A percentile compares a stretch with the other conserved stretches of the same genome.
Conservation (phyloP, 2,888 invertebrate species). For the Xestia xanthographa region DNA sequence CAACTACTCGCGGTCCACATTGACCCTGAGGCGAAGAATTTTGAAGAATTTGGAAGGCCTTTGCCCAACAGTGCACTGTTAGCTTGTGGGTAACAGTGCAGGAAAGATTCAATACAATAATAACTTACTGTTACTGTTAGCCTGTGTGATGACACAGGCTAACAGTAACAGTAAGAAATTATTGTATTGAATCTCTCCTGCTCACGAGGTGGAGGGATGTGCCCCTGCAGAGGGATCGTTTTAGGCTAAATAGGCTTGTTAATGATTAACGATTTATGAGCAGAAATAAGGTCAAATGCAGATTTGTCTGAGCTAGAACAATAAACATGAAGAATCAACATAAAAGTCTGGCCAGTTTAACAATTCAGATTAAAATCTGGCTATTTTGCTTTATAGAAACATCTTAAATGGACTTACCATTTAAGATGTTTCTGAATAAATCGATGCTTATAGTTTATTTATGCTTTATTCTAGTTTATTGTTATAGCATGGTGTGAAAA, state of each 20-base stretch:
- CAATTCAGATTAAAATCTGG: neutral
- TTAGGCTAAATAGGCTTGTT: too few species aligned
- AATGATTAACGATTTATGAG: neutral
- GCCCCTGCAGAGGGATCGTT: too few species aligned
- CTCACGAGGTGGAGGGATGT: neutral
- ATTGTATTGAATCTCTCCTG: neutral
- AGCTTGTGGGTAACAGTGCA: too few species aligned
- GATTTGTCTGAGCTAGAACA: neutral
- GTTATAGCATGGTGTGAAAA: neutral
- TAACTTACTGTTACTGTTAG: too few species aligned
- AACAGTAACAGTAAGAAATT: too few species aligned
- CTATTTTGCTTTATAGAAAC: neutral
- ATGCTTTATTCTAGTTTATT: neutral
- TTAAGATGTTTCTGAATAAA: neutral
- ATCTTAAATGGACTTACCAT: too few species aligned
- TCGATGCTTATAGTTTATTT: neutral
- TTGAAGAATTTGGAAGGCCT: too few species aligned
- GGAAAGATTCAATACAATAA: too few species aligned
- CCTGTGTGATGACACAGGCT: too few species aligned
- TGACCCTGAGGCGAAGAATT: too few species aligned
- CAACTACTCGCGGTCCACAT: too few species aligned
- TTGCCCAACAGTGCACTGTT: too few species aligned
- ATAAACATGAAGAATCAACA: neutral
- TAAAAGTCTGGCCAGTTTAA: neutral
- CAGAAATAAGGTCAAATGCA: conserved; percentile 4